Base-by-base conservation (phyloP, 1,140 invertebrate species). In the Psilanteris sp. region DNA sequence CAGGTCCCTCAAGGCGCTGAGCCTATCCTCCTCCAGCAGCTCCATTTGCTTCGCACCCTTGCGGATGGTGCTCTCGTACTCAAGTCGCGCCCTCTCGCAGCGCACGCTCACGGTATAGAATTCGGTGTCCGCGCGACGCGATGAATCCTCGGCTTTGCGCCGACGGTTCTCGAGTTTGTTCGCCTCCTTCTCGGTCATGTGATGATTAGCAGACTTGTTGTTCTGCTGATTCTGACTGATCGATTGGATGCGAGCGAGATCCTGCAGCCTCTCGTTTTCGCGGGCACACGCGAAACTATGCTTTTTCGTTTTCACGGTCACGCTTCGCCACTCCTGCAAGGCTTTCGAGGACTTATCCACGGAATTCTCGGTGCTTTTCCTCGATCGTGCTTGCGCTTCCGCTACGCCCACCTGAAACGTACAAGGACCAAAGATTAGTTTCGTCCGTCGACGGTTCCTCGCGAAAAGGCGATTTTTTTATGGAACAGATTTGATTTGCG, bases 21-120 rank as follows among this genome's bases (percentile, higher is more conserved):
- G 88, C 62, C 97, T 90, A 84, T 98, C 96, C 82, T 97, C 96
- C 84, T 98, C 97, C 44, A 98, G 88, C 16, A 93, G 90, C 84
- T 97, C 95, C 83, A 94, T 89, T 79, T 93, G 91, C 4, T 91
- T 92, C 0, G 92, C 91, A 2, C 95, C 96, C 79, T 95, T 94
- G 31, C 93, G 90, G 4, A 98, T 93, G 7, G 95, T 92, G 27
- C 94, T 93, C 87, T 98, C 96, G 94, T 96, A 98, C 86, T 98
- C 96, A 67, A 96, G 89, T 71, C 95, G 92, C 7, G 96, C 93
- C 80, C 96, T 89, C 87, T 98, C 97, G 4, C 96, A 94, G 74
- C 95, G 91, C 26, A 97, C 92, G 83, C 96, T 96, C 9, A 94
- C 91, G 59, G 95, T 96, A 82, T 97, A 97, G 87, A 98, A 98